A percentile compares a stretch with the other conserved stretches of the same genome.
These are phyloP conservation scores for Cricetomys ansorgei DNA, from an alignment of 2,113 vertebrate genomes.

Conservation along the genomic window DNA sequence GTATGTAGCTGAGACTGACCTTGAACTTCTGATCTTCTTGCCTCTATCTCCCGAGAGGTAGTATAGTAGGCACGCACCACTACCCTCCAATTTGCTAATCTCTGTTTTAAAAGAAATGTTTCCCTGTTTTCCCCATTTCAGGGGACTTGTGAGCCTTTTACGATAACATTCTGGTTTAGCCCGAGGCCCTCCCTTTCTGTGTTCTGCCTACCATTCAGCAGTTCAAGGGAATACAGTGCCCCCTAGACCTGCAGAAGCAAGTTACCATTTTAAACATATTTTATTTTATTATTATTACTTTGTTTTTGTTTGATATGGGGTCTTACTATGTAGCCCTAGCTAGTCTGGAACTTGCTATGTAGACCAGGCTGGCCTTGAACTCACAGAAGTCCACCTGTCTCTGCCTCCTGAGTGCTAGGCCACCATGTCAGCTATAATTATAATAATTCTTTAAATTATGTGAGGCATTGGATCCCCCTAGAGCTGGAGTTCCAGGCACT, in stretches of 20 bases:
- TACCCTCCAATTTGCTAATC: background rate
- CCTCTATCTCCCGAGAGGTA: background rate
- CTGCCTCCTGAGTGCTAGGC: background rate
- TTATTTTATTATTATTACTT: background rate
- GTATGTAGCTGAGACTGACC: background rate
- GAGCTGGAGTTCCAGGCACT: background rate
- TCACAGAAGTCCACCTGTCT: background rate
- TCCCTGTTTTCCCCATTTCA: background rate
- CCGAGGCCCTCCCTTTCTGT: background rate
- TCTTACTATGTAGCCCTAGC: background rate
- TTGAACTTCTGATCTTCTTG: background rate
- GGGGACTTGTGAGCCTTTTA: background rate
- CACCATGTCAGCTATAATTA: background rate
- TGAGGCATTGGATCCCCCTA: background rate
- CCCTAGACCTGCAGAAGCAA: background rate
- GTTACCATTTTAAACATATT: background rate
- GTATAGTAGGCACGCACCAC: background rate
- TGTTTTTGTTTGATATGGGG: background rate
- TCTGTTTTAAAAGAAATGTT: background rate
- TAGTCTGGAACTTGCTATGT: background rate
- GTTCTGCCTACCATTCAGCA: background rate
- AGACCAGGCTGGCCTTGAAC: background rate
- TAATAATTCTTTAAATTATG: background rate
- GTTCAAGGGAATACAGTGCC: background rate
- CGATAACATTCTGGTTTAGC: fast-evolving